phyloP scores from a whole-genome alignment of 1,140 invertebrate species.

The Coptotermes formosanus region DNA sequence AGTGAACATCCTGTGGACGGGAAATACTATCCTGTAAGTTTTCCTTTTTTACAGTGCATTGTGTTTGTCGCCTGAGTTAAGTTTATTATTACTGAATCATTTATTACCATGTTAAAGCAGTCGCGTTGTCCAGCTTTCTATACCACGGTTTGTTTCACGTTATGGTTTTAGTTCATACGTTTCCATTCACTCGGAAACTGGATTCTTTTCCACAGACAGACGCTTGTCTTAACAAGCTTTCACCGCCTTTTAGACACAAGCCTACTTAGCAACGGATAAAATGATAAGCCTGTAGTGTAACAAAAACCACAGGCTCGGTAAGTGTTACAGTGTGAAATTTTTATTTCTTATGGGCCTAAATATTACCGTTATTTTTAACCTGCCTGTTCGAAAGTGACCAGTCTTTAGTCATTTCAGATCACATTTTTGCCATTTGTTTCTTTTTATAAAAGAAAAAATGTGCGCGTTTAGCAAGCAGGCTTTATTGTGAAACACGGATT shows the following conservation, averaged over 20 bases:
- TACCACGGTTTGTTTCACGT: neutral
- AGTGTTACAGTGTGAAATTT: no score
- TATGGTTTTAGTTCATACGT: neutral
- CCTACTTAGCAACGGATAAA: neutral
- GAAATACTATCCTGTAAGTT: no score
- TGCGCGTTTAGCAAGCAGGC: no score
- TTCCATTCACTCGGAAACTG: conserved; percentile 9
- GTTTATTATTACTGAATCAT: neutral
- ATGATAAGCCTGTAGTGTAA: no score
- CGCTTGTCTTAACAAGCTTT: neutral
- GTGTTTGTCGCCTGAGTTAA: no score
- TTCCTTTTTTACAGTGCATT: no score
- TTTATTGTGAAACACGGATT: no score
- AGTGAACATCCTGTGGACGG: no score
- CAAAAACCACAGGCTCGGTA: no score
- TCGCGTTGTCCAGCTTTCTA: neutral
- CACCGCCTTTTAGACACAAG: neutral
- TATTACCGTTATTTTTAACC: neutral
- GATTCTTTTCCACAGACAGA: neutral
- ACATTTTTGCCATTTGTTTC: no score
- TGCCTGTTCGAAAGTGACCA: neutral
- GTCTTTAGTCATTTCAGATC: no score
- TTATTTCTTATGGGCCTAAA: neutral
- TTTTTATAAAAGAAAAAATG: no score
- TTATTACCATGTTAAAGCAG: neutral